Base-by-base conservation (phyloP, 1,140 invertebrate species). In the Microplitis demolitor region DNA sequence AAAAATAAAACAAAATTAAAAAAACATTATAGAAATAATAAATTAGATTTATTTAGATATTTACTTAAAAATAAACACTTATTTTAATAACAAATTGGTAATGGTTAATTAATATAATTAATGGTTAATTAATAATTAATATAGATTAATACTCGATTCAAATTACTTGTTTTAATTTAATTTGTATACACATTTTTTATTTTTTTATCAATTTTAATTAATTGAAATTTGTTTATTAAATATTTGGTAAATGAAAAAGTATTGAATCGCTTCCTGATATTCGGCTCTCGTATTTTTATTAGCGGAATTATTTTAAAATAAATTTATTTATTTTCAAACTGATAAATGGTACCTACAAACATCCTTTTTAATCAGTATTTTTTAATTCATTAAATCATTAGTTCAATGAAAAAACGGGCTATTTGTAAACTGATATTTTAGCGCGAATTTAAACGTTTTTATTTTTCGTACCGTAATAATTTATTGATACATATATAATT, bases 121-220 rank as follows among this genome's bases (percentile, higher is more conserved):
- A 78, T 78, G 80, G 81, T 81, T 77, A 77, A 66, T 74, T 74
- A 81, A n/a, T n/a, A n/a, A n/a, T n/a, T n/a, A n/a, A 66, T 66
- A 56, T 71, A 62, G 72, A 80, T 78, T 79, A 79, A 80, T 24
- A 77, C 79, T 74, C 81, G 79, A 83, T 82, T 83, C 77, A 77
- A 75, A 82, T 79, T 77, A 80, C 77, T 74, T 35, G n/a, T 6
- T 58, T 58, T 33, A 14, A 72, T 60, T 54, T 8, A 64, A 53
- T 33, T 50, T 56, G 50, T 5, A 60, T 31, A 11, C 2, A 13
- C 1, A 3, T 34, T 8, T 11, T 14, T 54, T 54, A n/a, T 14
- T 54, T 11, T 14, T 13, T 4, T 4, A 54, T 54, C n/a, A 14
- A 54, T n/a, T 54, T 14, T 54, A 54, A 54, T 54, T 54, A 54